phyloP scores from a whole-genome alignment of 2,797 vertebrate species.

The Sebastes vulpes region DNA sequence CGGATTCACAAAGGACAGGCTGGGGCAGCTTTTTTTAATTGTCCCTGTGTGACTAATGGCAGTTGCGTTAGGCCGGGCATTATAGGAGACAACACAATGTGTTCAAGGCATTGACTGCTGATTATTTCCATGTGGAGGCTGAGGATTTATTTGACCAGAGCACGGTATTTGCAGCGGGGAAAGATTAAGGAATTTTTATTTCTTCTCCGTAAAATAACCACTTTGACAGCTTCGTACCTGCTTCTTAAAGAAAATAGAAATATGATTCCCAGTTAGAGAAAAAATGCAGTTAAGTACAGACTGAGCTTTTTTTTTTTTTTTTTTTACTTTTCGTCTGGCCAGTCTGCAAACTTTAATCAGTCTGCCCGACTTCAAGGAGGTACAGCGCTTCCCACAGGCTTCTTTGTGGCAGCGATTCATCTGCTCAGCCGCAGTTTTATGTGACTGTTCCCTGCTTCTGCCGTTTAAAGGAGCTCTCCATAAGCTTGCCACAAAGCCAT shows the following conservation, averaged over 20 bases:
- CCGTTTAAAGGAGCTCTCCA: constrained; percentile 64
- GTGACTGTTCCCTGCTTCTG: constrained; percentile 46
- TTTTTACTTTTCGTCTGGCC: constrained; percentile 52
- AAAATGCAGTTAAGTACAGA: constrained; percentile 16
- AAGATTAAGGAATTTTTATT: constrained; percentile 43
- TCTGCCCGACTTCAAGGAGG: constrained; percentile 66
- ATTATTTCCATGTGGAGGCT: constrained; percentile 73
- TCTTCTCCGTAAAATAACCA: background rate
- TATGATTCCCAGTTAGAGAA: constrained; percentile 33
- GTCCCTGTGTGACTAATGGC: constrained; percentile 80
- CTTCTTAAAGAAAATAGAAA: constrained; percentile 48
- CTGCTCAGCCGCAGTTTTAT: constrained; percentile 57
- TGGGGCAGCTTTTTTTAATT: constrained; percentile 58
- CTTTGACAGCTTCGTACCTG: constrained; percentile 50
- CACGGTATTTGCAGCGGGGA: constrained; percentile 12
- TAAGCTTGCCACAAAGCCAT: constrained; percentile 53
- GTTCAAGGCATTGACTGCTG: constrained; percentile 65
- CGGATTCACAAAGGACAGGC: constrained; percentile 76
- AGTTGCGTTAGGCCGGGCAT: constrained; percentile 56
- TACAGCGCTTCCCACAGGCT: constrained; percentile 43
- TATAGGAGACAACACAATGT: constrained; percentile 72
- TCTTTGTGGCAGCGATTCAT: constrained; percentile 61
- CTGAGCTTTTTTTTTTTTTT: constrained; percentile 18
- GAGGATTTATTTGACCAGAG: constrained; percentile 62
- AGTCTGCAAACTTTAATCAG: constrained; percentile 80